Conservation (phyloP, 2,113 vertebrate genomes). For the Artemisiospiza belli region DNA sequence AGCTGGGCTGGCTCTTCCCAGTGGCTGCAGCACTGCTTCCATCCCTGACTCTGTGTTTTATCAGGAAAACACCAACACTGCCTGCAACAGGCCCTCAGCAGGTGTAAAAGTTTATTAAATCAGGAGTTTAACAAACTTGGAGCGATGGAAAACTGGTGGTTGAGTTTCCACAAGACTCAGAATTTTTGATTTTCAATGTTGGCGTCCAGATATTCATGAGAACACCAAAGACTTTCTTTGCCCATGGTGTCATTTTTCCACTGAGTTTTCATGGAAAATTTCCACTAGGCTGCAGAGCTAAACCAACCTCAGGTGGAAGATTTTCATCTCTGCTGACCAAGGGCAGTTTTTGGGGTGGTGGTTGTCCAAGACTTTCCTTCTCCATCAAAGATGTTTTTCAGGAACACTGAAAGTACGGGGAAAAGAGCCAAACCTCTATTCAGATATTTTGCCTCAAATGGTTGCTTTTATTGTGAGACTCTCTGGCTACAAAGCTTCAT, state of each 20-base stretch:
- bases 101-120: neutral
- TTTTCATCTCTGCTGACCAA: neutral
- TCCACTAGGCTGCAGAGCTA: neutral
- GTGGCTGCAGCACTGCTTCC: neutral
- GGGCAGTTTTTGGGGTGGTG: neutral
- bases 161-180: neutral
- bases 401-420: neutral
- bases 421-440: constrained; percentile 1
- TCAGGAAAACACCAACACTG: neutral
- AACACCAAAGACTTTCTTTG: neutral
- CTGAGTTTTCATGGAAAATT: neutral
- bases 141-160: rapidly evolving
- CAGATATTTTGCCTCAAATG: neutral
- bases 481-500: neutral
- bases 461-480: neutral
- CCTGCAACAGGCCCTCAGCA: neutral
- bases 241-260: neutral
- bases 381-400: neutral
- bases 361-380: neutral
- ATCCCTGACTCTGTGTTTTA: rapidly evolving
- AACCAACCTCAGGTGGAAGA: neutral
- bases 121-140: neutral
- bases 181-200: neutral
- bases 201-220: neutral
- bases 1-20: neutral